Evolutionary conservation across 1,140 invertebrate species (phyloP), one percentile per base, ranked within the genome.

Genomic region (Melitaea cinxia): DNA sequence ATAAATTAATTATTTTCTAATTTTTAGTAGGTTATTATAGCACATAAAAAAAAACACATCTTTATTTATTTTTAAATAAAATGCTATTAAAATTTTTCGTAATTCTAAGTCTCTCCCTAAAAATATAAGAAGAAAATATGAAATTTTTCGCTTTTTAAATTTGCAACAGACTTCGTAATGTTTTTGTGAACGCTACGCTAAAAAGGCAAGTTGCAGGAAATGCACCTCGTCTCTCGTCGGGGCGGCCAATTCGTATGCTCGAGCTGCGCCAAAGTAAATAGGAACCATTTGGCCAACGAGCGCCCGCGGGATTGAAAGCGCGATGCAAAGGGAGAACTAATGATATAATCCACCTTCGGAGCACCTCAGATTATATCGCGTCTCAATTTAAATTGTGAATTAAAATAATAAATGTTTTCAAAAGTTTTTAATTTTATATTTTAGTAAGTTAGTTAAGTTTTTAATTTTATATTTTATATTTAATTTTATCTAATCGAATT

Each of bases 231-330:
- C 61, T 67, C 52, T 72, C 66, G 73, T 76, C 52, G 61, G 64
- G 75, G 73, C 66, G 78, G 78, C 66, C 72, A 75, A 81, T 83
- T 81, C 74, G 69, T 78, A 82, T 80, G 73, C 73, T 68, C 64
- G 42, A 35, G 56, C 63, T 63, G 49, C 59, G 50, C 52, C 60
- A 53, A 24, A 68, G 69, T 67, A 71, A 67, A 71, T 58, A 65
- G 49, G 35, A 19, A 73, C 66, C 58, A 59, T 68, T 55, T 28
- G 15, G 56, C 56, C 23, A 58, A 58, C 56, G 56, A 58, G 56
- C 45, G 28, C 47, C 19, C 33, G 57, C 37, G 61, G 66, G 50
- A 55, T 54, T 63, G 60, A 54, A 55, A 59, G 59, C 47, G 52
- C 49, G 47, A 33, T 56, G 39, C 56, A 58, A 58, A 28, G 42